A percentile compares a stretch with the other conserved stretches of the same genome.
These are phyloP conservation scores for Dissostichus mawsoni DNA, from an alignment of 2,113 vertebrate species.

Conservation along the genomic window DNA sequence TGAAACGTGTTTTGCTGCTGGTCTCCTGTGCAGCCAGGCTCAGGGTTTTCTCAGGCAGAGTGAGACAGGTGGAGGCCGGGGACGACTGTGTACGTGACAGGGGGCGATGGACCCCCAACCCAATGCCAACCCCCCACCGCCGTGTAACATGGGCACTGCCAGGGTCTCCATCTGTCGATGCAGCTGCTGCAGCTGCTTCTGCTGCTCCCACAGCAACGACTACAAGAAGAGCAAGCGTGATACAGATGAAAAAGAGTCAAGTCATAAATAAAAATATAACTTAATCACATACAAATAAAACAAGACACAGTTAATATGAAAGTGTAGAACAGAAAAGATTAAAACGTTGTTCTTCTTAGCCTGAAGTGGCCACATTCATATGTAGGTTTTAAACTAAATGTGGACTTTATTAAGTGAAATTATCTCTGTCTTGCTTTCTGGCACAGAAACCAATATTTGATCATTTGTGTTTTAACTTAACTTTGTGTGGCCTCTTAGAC, in stretches of 20 bases:
- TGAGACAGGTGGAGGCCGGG: constrained; percentile 87
- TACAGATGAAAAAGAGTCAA: neutral
- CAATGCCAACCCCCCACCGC: constrained; percentile 62
- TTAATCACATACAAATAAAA: neutral
- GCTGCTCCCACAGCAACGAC: constrained; percentile 92
- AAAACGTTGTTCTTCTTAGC: neutral
- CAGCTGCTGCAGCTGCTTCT: constrained; percentile 88
- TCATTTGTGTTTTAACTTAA: too few relatives aligned
- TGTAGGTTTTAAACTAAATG: too few relatives aligned
- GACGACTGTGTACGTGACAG: constrained; percentile 91
- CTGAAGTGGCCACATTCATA: too few relatives aligned
- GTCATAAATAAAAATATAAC: neutral
- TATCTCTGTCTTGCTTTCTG: too few relatives aligned
- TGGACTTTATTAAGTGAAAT: too few relatives aligned
- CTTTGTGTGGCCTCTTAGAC: too few relatives aligned
- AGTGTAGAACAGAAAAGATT: neutral
- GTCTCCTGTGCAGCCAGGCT: constrained; percentile 83
- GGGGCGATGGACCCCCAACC: constrained; percentile 83
- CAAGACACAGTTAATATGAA: neutral
- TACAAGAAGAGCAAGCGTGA: constrained; percentile 40
- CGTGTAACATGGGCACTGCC: constrained; percentile 78
- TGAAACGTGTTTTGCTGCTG: constrained; percentile 86
- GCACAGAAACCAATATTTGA: too few relatives aligned
- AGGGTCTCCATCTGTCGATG: constrained; percentile 87
- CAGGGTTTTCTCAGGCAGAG: constrained; percentile 74